Evolutionary conservation across 1,140 invertebrate genomes (phyloP).

Genomic region (Dinoponera quadriceps): DNA sequence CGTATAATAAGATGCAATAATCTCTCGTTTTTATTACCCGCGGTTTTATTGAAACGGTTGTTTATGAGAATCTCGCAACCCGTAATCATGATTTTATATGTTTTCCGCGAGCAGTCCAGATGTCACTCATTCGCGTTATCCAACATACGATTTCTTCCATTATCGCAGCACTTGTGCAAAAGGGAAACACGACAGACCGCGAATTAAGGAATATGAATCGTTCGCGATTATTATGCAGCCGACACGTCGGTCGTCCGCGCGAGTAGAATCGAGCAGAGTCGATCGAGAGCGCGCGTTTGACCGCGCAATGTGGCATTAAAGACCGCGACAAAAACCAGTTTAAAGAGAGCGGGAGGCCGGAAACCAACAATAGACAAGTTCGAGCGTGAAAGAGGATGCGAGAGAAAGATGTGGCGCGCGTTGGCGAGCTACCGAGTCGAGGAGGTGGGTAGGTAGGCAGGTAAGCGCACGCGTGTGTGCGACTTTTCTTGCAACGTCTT

Average conservation of each 20-base stretch:
- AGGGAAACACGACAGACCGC: constrained; percentile 8
- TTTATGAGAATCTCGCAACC: neutral
- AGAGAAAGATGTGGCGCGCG: constrained; percentile 41
- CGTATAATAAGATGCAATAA: neutral
- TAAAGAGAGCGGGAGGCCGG: constrained; percentile 42
- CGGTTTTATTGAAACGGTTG: neutral
- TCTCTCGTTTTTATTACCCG: neutral
- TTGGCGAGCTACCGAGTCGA: neutral
- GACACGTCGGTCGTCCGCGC: neutral
- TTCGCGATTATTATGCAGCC: constrained; percentile 17
- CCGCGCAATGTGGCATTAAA: constrained; percentile 48
- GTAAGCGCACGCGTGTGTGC: constrained; percentile 44
- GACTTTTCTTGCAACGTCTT: constrained; percentile 63
- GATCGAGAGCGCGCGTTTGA: constrained; percentile 36
- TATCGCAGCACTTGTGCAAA: constrained; percentile 6
- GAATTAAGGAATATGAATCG: constrained; percentile 26
- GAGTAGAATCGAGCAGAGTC: neutral
- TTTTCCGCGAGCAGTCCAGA: neutral
- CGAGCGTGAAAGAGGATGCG: constrained; percentile 56
- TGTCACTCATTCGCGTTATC: neutral
- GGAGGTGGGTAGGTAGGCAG: neutral
- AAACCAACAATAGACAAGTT: constrained; percentile 57
- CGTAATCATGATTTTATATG: constrained; percentile 25
- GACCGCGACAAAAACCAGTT: constrained; percentile 57
- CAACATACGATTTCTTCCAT: neutral